phyloP scores from a whole-genome alignment of 2,797 vertebrate species.

The Sebastes goodei region DNA sequence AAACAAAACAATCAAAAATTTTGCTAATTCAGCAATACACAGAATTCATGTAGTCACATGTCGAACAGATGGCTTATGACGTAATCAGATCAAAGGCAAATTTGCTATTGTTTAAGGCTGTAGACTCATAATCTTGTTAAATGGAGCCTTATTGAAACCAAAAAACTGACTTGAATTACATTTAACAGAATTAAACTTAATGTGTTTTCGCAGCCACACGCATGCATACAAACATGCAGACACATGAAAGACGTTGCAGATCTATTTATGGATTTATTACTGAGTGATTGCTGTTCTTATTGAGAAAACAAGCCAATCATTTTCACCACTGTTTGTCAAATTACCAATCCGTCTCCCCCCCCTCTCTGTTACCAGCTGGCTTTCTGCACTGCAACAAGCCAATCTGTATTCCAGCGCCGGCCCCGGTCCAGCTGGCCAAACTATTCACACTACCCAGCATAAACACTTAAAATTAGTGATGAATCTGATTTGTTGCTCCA shows the following conservation, averaged over 20 bases:
- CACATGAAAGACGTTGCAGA: not conserved
- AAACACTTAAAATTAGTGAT: conserved; percentile 60
- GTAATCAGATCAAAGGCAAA: not conserved
- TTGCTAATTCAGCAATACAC: not conserved
- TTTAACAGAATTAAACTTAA: not conserved
- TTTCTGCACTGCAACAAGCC: conserved; percentile 10
- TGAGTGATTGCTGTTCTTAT: not conserved
- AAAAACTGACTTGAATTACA: not conserved
- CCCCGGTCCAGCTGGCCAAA: conserved; percentile 47
- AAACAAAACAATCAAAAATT: not conserved
- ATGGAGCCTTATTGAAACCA: not conserved
- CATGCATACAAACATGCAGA: not conserved
- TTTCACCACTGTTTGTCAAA: not conserved
- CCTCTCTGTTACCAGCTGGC: not conserved
- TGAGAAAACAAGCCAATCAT: conserved; percentile 2
- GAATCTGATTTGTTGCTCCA: conserved; percentile 54
- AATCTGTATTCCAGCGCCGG: conserved; percentile 27
- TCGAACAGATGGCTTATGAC: not conserved
- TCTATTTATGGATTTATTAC: conserved; percentile 11
- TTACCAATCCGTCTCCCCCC: not conserved
- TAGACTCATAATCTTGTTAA: not conserved
- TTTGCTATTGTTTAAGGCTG: not conserved
- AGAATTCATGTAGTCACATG: not conserved
- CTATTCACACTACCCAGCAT: conserved; percentile 56
- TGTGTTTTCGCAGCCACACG: not conserved